These are phyloP conservation scores for Amphipoea oculea DNA, from an alignment of 2,888 invertebrate species.

Conservation along the genomic window DNA sequence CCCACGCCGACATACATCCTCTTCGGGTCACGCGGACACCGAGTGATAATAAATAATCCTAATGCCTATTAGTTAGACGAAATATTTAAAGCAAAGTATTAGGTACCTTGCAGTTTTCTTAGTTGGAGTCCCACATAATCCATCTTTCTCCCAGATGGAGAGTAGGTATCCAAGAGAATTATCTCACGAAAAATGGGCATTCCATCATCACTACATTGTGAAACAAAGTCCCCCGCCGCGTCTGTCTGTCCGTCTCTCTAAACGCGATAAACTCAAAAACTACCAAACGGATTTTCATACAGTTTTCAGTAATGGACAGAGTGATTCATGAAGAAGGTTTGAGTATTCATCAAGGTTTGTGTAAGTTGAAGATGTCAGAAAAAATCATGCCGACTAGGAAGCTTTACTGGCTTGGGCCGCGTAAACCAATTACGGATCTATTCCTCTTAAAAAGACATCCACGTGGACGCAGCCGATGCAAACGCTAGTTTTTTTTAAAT, in stretches of 20 bases:
- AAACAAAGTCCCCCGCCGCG: neutral
- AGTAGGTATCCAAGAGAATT: neutral
- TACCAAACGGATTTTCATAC: neutral
- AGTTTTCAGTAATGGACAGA: neutral
- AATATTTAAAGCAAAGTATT: neutral
- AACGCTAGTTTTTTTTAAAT: neutral
- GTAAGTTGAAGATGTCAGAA: neutral
- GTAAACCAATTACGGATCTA: neutral
- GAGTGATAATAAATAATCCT: constrained; percentile 26
- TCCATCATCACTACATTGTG: neutral
- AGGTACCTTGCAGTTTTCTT: neutral
- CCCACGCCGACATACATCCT: constrained; percentile 56
- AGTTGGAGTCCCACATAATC: neutral
- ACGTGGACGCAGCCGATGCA: neutral
- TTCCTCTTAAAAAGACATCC: neutral
- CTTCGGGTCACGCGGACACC: constrained; percentile 23
- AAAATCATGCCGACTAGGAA: neutral
- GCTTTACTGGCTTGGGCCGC: neutral
- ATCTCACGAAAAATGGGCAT: neutral
- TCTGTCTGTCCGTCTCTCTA: neutral
- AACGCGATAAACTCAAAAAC: neutral
- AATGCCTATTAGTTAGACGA: neutral
- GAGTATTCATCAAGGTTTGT: neutral
- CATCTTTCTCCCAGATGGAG: neutral
- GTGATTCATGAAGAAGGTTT: neutral